Percentiles rank a stretch among this genome's conserved stretches.
Conservation (phyloP, 2,888 invertebrate species). For the Coleophora deauratella region DNA sequence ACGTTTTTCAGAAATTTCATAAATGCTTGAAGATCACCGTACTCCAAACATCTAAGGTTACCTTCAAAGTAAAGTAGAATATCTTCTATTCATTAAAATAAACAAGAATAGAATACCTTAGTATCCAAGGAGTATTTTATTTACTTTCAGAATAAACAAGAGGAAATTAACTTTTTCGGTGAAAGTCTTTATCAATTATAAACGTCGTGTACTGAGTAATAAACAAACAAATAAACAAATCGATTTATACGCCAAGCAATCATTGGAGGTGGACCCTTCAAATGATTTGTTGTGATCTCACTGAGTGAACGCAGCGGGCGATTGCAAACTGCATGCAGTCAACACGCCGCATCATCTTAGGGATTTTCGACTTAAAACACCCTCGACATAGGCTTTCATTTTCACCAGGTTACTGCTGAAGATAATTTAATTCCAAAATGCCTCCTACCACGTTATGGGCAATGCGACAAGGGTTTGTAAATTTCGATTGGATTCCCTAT, state of each 20-base stretch:
- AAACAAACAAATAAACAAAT: slow-evolving; percentile 50
- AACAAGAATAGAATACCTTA: too few relatives aligned
- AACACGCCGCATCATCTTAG: too few relatives aligned
- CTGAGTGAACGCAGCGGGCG: slow-evolving; percentile 66
- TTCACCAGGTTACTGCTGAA: slow-evolving; percentile 23
- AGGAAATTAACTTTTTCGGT: slow-evolving; percentile 7
- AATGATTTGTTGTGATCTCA: slow-evolving; percentile 72
- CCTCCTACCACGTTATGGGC: slow-evolving; percentile 68
- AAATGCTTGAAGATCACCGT: too few relatives aligned
- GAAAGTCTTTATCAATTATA: slow-evolving; percentile 9
- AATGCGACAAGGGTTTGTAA: slow-evolving; percentile 68
- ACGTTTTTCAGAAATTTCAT: too few relatives aligned
- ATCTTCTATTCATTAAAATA: too few relatives aligned
- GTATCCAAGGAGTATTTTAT: too few relatives aligned
- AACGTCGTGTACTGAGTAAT: slow-evolving; percentile 29
- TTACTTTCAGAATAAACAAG: too few relatives aligned
- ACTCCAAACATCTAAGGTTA: too few relatives aligned
- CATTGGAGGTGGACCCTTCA: slow-evolving; percentile 65
- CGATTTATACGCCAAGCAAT: slow-evolving; percentile 62
- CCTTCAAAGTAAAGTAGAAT: too few relatives aligned
- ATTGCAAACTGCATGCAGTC: slow-evolving; percentile 59
- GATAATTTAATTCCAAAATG: slow-evolving; percentile 61
- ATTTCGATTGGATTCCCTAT: slow-evolving; percentile 68
- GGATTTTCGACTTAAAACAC: slow-evolving; percentile 8
- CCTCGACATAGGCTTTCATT: slow-evolving; percentile 14